Evolutionary conservation across 2,888 invertebrate genomes (phyloP).

Genomic region (Pseudococcus jackbeardsleyi): DNA sequence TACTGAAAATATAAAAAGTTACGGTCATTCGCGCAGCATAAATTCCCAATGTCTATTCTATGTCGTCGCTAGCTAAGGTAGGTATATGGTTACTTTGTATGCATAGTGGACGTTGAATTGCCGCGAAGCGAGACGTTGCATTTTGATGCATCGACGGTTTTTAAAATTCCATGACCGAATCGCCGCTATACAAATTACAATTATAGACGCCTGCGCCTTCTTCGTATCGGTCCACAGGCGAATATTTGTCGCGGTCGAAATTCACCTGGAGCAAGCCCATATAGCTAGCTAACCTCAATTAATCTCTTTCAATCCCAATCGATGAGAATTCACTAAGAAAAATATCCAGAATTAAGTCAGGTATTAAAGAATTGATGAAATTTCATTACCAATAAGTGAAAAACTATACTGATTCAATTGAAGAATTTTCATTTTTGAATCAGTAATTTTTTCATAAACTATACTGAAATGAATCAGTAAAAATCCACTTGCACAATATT

Average conservation of each 20-base stretch:
- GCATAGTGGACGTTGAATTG: not conserved
- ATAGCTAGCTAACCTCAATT: no score
- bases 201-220: slow-evolving; percentile 33
- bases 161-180: not conserved
- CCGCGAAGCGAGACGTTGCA: slow-evolving; percentile 4
- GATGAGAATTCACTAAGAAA: no score
- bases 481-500: no score
- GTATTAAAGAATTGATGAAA: no score
- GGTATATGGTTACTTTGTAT: not conserved
- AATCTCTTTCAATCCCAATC: no score
- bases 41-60: not conserved
- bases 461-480: no score
- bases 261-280: not conserved
- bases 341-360: no score
- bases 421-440: no score
- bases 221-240: not conserved
- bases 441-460: no score
- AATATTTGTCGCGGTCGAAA: slow-evolving; percentile 8
- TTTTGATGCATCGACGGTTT: not conserved
- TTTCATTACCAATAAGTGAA: no score
- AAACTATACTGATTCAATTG: no score
- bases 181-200: not conserved
- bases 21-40: not conserved
- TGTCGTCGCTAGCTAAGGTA: not conserved
- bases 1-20: not conserved